Evolutionary conservation across 2,888 invertebrate species (phyloP).

Genomic region (Meteorus cinctellus): DNA sequence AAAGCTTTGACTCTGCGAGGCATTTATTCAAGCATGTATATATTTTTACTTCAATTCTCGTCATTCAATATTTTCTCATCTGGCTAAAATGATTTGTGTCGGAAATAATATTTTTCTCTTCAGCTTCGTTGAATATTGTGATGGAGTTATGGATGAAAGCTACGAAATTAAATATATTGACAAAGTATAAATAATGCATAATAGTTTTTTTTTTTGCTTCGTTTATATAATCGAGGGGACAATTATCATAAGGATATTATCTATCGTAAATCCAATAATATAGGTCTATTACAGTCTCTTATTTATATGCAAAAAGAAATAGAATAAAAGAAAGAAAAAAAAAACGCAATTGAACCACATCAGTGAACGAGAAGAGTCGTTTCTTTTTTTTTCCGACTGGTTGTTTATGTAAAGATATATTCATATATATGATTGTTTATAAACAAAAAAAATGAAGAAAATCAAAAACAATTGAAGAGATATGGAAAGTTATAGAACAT

Average conservation of each 20-base stretch:
- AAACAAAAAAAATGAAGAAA: slow-evolving; percentile 24
- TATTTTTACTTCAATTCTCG: background rate
- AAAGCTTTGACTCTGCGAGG: slow-evolving; percentile 7
- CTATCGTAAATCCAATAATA: slow-evolving; percentile 9
- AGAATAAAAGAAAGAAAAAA: slow-evolving; percentile 4
- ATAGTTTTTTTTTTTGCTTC: background rate
- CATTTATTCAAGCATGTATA: background rate
- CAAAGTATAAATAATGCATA: background rate
- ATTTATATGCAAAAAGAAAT: slow-evolving; percentile 7
- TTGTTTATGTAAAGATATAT: slow-evolving; percentile 21
- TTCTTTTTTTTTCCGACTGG: background rate
- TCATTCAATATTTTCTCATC: background rate
- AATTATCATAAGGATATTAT: background rate
- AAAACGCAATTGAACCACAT: background rate
- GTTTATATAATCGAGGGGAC: background rate
- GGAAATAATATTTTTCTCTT: background rate
- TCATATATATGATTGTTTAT: background rate
- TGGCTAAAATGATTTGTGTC: background rate
- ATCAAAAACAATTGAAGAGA: background rate
- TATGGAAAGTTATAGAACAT: background rate
- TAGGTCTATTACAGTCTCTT: slow-evolving; percentile 34
- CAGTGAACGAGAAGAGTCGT: background rate
- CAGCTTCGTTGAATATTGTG: background rate
- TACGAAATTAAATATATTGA: background rate
- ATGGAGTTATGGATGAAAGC: background rate